phyloP scores from a whole-genome alignment of 2,797 vertebrate genomes.

The Epinephelus awoara region DNA sequence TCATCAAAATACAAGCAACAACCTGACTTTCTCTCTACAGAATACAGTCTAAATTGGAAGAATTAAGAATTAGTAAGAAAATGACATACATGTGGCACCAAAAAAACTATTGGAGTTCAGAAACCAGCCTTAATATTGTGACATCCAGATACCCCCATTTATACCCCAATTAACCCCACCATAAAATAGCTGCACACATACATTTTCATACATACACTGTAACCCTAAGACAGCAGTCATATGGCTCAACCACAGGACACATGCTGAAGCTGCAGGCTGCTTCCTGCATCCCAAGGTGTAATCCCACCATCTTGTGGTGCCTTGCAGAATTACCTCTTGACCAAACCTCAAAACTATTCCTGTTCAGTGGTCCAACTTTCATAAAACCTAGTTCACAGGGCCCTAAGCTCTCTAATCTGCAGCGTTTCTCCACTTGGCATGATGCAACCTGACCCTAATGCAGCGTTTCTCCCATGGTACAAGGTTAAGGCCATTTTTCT shows the following conservation, averaged over 20 bases:
- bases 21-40: too few relatives aligned
- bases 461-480: not conserved
- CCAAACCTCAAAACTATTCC: not conserved
- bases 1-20: not conserved
- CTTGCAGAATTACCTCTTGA: constrained; percentile 30
- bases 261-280: not conserved
- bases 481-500: not conserved
- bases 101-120: not conserved
- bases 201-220: not conserved
- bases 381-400: not conserved
- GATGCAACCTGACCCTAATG: not conserved
- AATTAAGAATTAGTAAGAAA: not conserved
- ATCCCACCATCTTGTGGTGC: constrained; percentile 59
- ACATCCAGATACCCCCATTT: too few relatives aligned
- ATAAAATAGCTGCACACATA: not conserved
- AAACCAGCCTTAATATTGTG: not conserved
- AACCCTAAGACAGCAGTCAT: not conserved
- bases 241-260: too few relatives aligned
- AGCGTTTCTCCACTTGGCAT: not conserved
- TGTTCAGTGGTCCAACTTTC: not conserved
- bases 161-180: not conserved
- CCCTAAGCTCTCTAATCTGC: not conserved
- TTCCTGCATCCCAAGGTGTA: constrained; percentile 2
- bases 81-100: not conserved
- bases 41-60: not conserved